These are phyloP conservation scores for Gallinago media DNA, from an alignment of 2,113 vertebrate genomes.

Conservation along the genomic window DNA sequence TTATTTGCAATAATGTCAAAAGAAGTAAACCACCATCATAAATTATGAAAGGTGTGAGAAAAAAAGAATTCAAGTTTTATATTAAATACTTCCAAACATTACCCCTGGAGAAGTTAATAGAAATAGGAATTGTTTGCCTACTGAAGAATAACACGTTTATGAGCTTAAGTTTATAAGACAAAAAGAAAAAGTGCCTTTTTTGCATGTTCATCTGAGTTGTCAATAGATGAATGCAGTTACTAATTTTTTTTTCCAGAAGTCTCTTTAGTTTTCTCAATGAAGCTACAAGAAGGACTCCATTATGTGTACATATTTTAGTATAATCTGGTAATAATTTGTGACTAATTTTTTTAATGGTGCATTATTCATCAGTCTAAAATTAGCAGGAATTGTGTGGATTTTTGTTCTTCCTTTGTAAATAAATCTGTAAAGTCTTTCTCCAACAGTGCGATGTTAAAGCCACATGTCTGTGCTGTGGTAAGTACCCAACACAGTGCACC, in stretches of 20 bases:
- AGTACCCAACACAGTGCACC: not conserved
- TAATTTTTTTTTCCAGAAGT: not conserved
- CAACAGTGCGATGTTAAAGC: not conserved
- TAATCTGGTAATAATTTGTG: not conserved
- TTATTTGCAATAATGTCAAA: not conserved
- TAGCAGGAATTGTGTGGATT: not conserved
- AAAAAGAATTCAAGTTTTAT: not conserved
- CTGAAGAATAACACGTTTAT: not conserved
- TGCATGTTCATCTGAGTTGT: not conserved
- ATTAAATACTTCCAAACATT: not conserved
- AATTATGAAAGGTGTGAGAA: not conserved
- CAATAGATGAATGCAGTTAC: not conserved
- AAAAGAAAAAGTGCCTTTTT: not conserved
- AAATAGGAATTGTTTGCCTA: not conserved
- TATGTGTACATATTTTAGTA: not conserved
- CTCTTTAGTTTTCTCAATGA: not conserved
- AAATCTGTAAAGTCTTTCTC: not conserved
- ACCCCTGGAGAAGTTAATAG: not conserved
- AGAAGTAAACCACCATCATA: not conserved
- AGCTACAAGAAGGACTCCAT: not conserved
- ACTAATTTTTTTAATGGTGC: not conserved
- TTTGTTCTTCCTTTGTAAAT: not conserved
- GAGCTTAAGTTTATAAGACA: not conserved
- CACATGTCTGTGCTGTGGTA: not conserved
- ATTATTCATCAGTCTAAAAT: not conserved